Conservation (phyloP, 1,140 invertebrate genomes). For the Drosophila obscura region DNA sequence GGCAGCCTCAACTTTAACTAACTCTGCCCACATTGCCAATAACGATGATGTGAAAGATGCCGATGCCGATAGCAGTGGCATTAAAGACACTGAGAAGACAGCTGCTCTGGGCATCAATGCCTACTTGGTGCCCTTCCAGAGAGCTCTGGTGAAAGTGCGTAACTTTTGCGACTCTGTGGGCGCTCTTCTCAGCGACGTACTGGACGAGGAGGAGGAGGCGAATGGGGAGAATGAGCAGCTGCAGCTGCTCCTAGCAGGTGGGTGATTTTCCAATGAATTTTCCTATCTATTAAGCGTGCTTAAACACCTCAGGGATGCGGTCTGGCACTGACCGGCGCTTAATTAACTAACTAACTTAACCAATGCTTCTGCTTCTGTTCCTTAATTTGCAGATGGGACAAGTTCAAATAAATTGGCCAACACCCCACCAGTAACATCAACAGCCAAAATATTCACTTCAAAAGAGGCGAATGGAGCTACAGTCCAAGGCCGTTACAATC, state of each 20-base stretch:
- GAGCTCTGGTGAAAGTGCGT: conserved; percentile 51
- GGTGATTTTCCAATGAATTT: conserved; percentile 16
- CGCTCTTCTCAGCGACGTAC: conserved; percentile 44
- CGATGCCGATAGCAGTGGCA: conserved; percentile 6
- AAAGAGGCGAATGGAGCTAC: conserved; percentile 28
- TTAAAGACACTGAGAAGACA: conserved; percentile 6
- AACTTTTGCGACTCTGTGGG: conserved; percentile 65
- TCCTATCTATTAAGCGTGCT: conserved; percentile 20
- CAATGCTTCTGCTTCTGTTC: conserved; percentile 3
- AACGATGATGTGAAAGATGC: conserved; percentile 10
- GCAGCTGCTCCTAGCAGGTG: conserved; percentile 38
- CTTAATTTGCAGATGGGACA: conserved; percentile 29
- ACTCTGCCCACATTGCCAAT: conserved; percentile 36
- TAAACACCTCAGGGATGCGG: conserved; percentile 29
- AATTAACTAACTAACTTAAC: conserved; percentile 56
- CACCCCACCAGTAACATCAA: neutral
- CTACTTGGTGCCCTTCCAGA: conserved; percentile 56
- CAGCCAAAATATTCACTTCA: conserved; percentile 46
- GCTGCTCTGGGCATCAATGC: conserved; percentile 23
- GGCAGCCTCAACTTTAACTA: conserved; percentile 27
- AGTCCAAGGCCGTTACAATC: conserved; percentile 66
- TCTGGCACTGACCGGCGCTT: conserved; percentile 46
- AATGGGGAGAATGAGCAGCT: neutral
- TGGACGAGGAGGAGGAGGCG: conserved; percentile 1
- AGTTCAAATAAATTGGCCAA: conserved; percentile 46